These are phyloP conservation scores for Maconellicoccus hirsutus DNA, from an alignment of 1,140 invertebrate species.

Conservation along the genomic window DNA sequence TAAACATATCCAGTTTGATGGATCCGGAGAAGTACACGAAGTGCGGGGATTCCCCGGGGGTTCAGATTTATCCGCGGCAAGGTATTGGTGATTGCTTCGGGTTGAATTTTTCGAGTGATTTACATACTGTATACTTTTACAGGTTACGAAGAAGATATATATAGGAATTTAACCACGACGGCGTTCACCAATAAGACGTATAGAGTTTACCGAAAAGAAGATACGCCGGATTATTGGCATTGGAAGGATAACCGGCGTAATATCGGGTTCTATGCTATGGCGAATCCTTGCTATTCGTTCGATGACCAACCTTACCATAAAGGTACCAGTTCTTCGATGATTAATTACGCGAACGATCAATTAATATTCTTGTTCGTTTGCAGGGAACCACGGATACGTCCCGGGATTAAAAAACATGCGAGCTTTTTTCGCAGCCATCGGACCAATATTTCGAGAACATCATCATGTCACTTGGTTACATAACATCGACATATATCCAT, in stretches of 20 bases:
- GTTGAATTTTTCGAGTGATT: not conserved
- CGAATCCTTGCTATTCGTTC: slow-evolving; percentile 17
- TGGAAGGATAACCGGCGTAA: slow-evolving; percentile 14
- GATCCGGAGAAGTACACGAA: slow-evolving; percentile 38
- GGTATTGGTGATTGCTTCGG: slow-evolving; percentile 33
- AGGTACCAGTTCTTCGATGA: not conserved
- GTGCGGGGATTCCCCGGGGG: slow-evolving; percentile 37
- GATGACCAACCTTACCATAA: not conserved
- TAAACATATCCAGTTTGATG: slow-evolving; percentile 46
- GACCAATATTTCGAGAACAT: slow-evolving; percentile 46
- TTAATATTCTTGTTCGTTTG: not conserved
- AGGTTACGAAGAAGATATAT: slow-evolving; percentile 23
- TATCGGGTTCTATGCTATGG: not conserved
- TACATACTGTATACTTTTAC: not conserved
- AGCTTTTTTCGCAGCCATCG: slow-evolving; percentile 54
- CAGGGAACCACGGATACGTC: slow-evolving; percentile 56
- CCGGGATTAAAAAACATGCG: slow-evolving; percentile 46
- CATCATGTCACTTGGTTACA: slow-evolving; percentile 42
- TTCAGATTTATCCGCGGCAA: slow-evolving; percentile 43
- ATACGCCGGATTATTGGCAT: slow-evolving; percentile 19
- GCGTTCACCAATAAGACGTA: not conserved
- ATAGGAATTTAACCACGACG: not conserved
- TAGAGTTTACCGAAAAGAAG: slow-evolving; percentile 20
- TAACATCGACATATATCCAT: slow-evolving; percentile 50
- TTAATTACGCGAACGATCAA: too few relatives aligned